These are phyloP conservation scores for Columba livia DNA, from an alignment of 2,113 vertebrate genomes.

Conservation along the genomic window DNA sequence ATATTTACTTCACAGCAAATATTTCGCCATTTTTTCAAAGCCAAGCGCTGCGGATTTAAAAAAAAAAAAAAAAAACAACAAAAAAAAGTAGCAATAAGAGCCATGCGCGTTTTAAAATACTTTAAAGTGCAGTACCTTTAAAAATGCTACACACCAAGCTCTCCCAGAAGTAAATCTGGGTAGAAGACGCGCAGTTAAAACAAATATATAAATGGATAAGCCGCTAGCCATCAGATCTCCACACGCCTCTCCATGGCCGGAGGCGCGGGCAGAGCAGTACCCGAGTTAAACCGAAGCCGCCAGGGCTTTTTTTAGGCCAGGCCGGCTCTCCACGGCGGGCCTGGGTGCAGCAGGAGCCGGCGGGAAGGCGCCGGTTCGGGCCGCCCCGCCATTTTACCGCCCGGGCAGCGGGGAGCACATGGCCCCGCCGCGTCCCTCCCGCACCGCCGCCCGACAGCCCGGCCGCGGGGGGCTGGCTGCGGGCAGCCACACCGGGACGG, in stretches of 20 bases:
- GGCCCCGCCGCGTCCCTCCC: not conserved
- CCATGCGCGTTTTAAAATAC: not conserved
- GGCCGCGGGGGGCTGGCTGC: not conserved
- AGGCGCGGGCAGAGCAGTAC: not conserved
- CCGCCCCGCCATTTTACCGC: not conserved
- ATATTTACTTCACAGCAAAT: constrained; percentile 51
- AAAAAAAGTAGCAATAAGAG: not conserved
- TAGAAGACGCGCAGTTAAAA: not conserved
- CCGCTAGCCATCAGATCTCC: no score
- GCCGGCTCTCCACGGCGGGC: no score
- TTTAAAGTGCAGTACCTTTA: not conserved
- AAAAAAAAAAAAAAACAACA: fast-evolving
- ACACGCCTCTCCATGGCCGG: fast-evolving
- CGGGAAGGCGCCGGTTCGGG: fast-evolving
- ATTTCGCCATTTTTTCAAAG: constrained; percentile 31
- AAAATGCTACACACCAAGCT: not conserved
- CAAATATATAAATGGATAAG: not conserved
- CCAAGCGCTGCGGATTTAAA: not conserved
- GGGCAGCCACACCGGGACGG: not conserved
- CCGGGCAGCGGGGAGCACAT: not conserved
- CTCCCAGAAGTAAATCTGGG: not conserved
- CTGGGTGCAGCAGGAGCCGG: no score
- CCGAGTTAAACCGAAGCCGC: no score
- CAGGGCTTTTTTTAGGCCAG: no score
- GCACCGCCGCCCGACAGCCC: not conserved